phyloP scores from a whole-genome alignment of 2,797 vertebrate species.

The Premnoplex brunnescens region DNA sequence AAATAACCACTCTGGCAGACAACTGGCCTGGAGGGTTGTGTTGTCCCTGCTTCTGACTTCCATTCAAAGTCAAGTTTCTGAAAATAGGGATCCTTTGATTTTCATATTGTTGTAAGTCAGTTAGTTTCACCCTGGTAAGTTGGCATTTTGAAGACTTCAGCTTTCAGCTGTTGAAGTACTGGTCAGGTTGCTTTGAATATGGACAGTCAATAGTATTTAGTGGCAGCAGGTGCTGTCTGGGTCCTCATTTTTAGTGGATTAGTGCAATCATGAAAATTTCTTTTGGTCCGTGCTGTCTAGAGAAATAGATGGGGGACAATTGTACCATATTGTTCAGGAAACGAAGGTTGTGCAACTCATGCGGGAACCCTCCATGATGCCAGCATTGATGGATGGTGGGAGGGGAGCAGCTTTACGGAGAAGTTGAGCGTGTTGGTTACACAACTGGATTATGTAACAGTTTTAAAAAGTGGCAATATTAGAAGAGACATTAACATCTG shows the following conservation, averaged over 20 bases:
- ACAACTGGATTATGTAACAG: conserved; percentile 49
- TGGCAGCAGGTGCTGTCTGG: not conserved
- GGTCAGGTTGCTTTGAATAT: not conserved
- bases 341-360: not conserved
- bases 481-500: conserved; percentile 37
- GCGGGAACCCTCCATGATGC: not conserved
- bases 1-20: not conserved
- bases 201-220: not conserved
- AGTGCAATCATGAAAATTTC: not conserved
- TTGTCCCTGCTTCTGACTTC: not conserved
- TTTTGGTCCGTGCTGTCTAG: not conserved
- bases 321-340: not conserved
- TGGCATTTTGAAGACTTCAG: not conserved
- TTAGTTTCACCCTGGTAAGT: fast-evolving
- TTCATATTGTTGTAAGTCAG: not conserved
- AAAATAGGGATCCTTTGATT: not conserved
- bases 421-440: not conserved
- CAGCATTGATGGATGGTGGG: not conserved
- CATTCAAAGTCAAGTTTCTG: not conserved
- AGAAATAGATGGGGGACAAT: not conserved
- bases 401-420: not conserved
- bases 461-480: conserved; percentile 17
- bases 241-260: not conserved
- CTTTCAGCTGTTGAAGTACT: not conserved
- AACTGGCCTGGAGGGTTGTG: not conserved